Conservation (phyloP, 2,888 invertebrate genomes). For the Rhingia rostrata region DNA sequence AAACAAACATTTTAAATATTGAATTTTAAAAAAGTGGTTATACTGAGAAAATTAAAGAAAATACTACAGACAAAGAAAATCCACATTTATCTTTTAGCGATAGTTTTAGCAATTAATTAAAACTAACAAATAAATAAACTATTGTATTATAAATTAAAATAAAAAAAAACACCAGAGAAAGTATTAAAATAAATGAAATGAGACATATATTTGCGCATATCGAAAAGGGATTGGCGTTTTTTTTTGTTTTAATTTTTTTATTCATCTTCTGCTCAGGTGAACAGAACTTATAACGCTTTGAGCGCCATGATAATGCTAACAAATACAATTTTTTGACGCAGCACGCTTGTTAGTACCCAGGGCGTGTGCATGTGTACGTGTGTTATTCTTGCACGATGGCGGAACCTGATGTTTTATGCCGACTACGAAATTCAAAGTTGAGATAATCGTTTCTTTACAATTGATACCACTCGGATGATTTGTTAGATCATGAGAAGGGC, state of each 20-base stretch:
- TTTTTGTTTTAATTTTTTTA: slow-evolving; percentile 29
- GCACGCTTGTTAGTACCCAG: no score
- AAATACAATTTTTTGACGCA: no score
- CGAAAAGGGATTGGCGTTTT: slow-evolving; percentile 56
- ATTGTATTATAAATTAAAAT: slow-evolving; percentile 70
- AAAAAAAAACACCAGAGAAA: slow-evolving; percentile 50
- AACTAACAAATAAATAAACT: slow-evolving; percentile 41
- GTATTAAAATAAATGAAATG: slow-evolving; percentile 48
- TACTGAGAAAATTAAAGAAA: slow-evolving; percentile 50
- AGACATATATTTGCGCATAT: slow-evolving; percentile 74
- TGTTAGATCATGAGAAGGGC: no score
- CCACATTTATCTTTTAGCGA: slow-evolving; percentile 71
- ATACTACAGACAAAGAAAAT: slow-evolving; percentile 19
- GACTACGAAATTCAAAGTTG: no score
- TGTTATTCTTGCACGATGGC: no score
- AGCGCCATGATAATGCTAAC: no score
- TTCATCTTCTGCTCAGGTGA: no score
- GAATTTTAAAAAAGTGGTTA: slow-evolving; percentile 42
- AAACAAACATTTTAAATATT: slow-evolving; percentile 41
- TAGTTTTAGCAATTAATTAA: slow-evolving; percentile 57
- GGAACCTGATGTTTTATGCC: no score
- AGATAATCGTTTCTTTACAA: no score
- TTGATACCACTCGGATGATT: no score
- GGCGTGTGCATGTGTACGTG: no score
- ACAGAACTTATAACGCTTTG: no score